Base-by-base conservation (phyloP, 2,113 vertebrate genomes). In the Rhea americana region DNA sequence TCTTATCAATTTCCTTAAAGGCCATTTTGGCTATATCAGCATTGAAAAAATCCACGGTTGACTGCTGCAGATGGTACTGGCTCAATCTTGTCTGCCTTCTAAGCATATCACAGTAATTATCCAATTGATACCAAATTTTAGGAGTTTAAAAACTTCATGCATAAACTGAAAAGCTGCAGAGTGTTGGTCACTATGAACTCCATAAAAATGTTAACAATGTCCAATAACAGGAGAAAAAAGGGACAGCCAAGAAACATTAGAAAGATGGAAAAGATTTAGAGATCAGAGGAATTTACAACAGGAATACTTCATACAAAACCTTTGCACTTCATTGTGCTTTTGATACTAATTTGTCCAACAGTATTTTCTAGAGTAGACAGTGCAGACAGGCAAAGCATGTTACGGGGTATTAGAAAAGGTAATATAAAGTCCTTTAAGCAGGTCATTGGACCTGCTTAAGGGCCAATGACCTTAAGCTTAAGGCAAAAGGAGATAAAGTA, bases 81-180 rank as follows among this genome's bases (percentile, higher is more conserved):
- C 20, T 88, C 61, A 61, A 86, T 56, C 80, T 83, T 88, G 53
- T 48, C 68, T 8, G 11, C 51, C 68, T 90, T 90, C 65, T 79
- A 75, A 82, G 53, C 39, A 84, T 72, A 65, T 13, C 72, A n/a
- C 58, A 91, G 61, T n/a, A 87, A 70, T 76, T 87, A 82, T 13
- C 24, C 24, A 82, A 73, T 6, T n/a, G 25, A 16, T 56, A 82
- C 47, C 0, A 68, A 39, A 48, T 80, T 85, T 35, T 21, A 84
- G 5, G 11, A 65, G 39, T 76, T 87, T 68, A 53, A 89, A 66
- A 81, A 87, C 7, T 62, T 90, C 30, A 9, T 18, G 28, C 22
- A 9, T 37, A 51, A 30, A 21, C 51, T 17, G 19, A 91, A 93
- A 94, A 87, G 39, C 96, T 90, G 90, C 93, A 93, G 51, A 65